Conservation (phyloP, 2,888 invertebrate genomes). For the Apotomis turbidana region DNA sequence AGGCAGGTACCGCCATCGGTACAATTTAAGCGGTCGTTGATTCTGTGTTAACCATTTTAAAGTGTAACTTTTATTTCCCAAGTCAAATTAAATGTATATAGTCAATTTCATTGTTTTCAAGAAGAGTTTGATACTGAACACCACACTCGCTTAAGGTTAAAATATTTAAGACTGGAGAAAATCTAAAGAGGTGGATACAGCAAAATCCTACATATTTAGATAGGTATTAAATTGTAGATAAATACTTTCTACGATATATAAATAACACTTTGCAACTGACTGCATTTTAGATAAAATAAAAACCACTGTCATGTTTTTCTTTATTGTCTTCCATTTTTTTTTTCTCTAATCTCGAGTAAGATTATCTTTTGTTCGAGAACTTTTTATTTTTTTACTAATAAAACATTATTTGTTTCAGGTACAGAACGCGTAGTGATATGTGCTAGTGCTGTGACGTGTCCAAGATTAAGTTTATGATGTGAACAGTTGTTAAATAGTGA, state of each 20-base stretch:
- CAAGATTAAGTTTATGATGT: conserved; percentile 64
- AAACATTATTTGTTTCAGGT: conserved; percentile 62
- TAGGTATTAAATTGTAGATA: too few species aligned
- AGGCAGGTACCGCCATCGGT: conserved; percentile 1
- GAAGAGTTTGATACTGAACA: neutral
- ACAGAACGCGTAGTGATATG: conserved; percentile 60
- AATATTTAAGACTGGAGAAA: neutral
- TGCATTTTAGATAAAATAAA: too few species aligned
- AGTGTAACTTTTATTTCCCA: neutral
- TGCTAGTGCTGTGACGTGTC: conserved; percentile 66
- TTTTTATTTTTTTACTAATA: conserved; percentile 42
- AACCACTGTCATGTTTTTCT: too few species aligned
- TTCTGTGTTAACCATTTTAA: neutral
- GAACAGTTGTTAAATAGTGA: conserved; percentile 60
- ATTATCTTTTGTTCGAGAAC: too few species aligned
- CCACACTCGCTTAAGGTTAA: neutral
- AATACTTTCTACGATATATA: neutral
- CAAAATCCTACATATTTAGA: neutral
- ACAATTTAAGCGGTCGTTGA: neutral
- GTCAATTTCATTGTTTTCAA: neutral
- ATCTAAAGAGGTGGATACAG: too few species aligned
- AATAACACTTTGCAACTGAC: neutral
- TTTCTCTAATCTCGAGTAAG: too few species aligned
- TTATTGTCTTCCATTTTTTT: too few species aligned
- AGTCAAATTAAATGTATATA: neutral